Percentiles rank a stretch among this genome's conserved stretches.
Evolutionary conservation across 2,888 invertebrate species (phyloP).

Genomic region (Agelastica alni): DNA sequence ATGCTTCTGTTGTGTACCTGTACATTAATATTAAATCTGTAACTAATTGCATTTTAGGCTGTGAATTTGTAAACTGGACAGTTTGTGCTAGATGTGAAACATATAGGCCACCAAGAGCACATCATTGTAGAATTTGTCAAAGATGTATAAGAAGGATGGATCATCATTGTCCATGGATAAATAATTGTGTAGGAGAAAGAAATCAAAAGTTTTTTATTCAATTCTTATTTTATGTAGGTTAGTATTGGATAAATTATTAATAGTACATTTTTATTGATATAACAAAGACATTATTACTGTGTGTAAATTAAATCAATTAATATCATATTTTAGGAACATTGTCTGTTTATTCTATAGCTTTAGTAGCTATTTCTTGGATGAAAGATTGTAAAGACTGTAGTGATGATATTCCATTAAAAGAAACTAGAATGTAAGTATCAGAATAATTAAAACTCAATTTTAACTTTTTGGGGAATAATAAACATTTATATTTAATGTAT

Average conservation of each 20-base stretch:
- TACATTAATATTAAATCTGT: too few species aligned
- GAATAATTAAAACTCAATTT: too few species aligned
- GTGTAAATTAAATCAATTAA: too few species aligned
- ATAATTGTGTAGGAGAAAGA: conserved; percentile 90
- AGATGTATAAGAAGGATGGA: conserved; percentile 81
- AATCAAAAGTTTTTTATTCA: conserved; percentile 93
- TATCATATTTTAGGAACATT: conserved; percentile 33
- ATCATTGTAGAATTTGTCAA: conserved; percentile 86
- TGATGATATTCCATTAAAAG: conserved; percentile 67
- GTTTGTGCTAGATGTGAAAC: conserved; percentile 81
- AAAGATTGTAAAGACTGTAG: conserved; percentile 70
- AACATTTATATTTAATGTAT: too few species aligned
- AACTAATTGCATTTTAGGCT: conserved; percentile 41
- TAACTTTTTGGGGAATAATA: too few species aligned
- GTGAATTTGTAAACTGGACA: conserved; percentile 73
- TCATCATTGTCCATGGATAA: conserved; percentile 91
- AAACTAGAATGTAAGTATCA: conserved; percentile 72
- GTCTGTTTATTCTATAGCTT: conserved; percentile 65
- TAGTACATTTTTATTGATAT: too few species aligned
- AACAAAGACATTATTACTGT: too few species aligned
- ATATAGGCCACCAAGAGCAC: conserved; percentile 80
- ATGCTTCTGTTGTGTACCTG: too few species aligned
- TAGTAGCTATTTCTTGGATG: conserved; percentile 75
- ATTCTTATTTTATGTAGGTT: conserved; percentile 78
- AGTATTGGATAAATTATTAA: too few species aligned